Conservation (phyloP, 2,797 vertebrate genomes). For the Diplodus sargus region DNA sequence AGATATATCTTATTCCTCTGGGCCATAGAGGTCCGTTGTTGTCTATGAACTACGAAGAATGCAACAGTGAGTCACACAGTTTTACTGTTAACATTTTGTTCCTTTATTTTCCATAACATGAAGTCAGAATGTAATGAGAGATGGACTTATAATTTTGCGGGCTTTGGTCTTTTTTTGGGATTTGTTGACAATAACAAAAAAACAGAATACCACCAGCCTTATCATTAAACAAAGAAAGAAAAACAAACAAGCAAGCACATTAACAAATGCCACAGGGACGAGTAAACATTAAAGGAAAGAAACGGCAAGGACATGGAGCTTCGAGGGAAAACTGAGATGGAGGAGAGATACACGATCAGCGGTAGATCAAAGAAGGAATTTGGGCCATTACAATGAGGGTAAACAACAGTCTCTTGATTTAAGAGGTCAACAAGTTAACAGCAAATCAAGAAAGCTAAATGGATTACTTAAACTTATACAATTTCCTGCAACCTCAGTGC, state of each 20-base stretch:
- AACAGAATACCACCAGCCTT: background rate
- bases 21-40: background rate
- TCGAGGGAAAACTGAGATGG: background rate
- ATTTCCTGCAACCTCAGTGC: slow-evolving; percentile 49
- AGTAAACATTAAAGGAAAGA: background rate
- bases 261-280: slow-evolving; percentile 17
- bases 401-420: slow-evolving; percentile 12
- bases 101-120: background rate
- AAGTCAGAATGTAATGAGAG: slow-evolving; percentile 1
- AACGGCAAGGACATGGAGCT: slow-evolving; percentile 27
- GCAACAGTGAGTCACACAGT: background rate
- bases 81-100: background rate
- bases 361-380: slow-evolving; percentile 19
- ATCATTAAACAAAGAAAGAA: slow-evolving; percentile 18
- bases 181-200: slow-evolving; percentile 9
- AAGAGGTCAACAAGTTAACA: slow-evolving; percentile 25
- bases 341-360: slow-evolving; percentile 21
- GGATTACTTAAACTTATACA: slow-evolving; percentile 34
- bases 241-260: slow-evolving; percentile 10
- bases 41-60: background rate
- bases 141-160: background rate
- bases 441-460: slow-evolving; percentile 31
- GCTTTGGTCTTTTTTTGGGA: slow-evolving; percentile 7
- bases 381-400: slow-evolving; percentile 4
- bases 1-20: background rate